phyloP scores from a whole-genome alignment of 2,797 vertebrate genomes.

The Coccyzus lansbergi region DNA sequence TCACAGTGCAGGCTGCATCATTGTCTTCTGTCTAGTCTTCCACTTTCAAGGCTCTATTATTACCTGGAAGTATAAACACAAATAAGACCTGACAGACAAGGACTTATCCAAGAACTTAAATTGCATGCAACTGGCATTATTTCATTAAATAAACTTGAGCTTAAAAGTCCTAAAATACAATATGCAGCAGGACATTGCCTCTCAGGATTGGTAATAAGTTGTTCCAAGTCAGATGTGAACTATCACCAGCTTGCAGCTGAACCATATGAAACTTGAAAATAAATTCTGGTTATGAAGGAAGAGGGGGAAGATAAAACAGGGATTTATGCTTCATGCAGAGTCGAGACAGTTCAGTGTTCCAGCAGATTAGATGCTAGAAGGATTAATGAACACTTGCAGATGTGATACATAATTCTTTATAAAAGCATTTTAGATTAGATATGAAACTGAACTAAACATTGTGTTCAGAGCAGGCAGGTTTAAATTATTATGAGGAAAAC shows the following conservation, averaged over 20 bases:
- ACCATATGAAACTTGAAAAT: not conserved
- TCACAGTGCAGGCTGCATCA: not conserved
- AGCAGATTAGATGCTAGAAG: not conserved
- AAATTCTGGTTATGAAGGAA: not conserved
- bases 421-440: not conserved
- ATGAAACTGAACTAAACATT: not conserved
- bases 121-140: not conserved
- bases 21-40: not conserved
- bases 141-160: not conserved
- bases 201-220: not conserved
- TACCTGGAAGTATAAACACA: not conserved
- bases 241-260: not conserved
- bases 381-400: not conserved
- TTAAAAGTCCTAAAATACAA: not conserved
- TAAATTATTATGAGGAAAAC: not conserved
- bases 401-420: not conserved
- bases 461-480: not conserved
- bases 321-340: not conserved
- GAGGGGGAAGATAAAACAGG: not conserved
- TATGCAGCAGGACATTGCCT: not conserved
- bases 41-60: not conserved
- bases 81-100: not conserved
- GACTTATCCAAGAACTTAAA: not conserved
- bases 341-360: not conserved
- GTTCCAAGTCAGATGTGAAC: not conserved